These are phyloP conservation scores for Nephrotoma flavescens DNA, from an alignment of 2,888 invertebrate genomes.

Conservation along the genomic window DNA sequence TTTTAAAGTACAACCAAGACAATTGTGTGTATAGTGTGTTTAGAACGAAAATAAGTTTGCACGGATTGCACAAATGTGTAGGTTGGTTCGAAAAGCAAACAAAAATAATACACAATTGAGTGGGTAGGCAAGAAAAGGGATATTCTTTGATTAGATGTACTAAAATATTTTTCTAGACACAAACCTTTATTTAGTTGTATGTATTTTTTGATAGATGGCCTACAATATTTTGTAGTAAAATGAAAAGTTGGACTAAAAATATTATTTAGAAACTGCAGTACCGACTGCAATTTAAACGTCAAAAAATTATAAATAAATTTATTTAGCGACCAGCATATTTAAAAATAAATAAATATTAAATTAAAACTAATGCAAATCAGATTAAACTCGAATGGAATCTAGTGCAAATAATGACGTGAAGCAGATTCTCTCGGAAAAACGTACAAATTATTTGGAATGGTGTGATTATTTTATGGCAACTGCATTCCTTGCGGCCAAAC, in stretches of 20 bases:
- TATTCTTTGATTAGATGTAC: too few species aligned
- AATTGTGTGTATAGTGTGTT: too few species aligned
- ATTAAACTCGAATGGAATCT: not conserved
- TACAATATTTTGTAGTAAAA: not conserved
- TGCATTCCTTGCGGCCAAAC: slow-evolving; percentile 76
- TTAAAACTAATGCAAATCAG: not conserved
- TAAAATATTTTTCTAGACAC: too few species aligned
- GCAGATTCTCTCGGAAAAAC: slow-evolving; percentile 29
- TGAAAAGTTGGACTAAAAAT: not conserved
- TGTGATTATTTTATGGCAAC: slow-evolving; percentile 92
- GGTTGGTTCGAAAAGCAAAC: too few species aligned
- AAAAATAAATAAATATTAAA: not conserved
- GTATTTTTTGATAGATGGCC: not conserved
- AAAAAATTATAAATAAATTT: not conserved
- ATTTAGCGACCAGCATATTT: not conserved
- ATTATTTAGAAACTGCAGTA: not conserved
- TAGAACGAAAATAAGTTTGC: too few species aligned
- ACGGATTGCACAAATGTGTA: too few species aligned
- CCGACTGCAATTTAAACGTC: not conserved
- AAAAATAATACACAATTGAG: too few species aligned
- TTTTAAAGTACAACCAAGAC: too few species aligned
- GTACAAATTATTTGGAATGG: slow-evolving; percentile 64
- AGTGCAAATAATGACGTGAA: slow-evolving; percentile 4
- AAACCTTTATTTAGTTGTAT: too few species aligned
- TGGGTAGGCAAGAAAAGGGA: too few species aligned